Evolutionary conservation across 2,113 vertebrate species (phyloP), one percentile per base, ranked within the genome.

Genomic region (Pardalotus punctatus): DNA sequence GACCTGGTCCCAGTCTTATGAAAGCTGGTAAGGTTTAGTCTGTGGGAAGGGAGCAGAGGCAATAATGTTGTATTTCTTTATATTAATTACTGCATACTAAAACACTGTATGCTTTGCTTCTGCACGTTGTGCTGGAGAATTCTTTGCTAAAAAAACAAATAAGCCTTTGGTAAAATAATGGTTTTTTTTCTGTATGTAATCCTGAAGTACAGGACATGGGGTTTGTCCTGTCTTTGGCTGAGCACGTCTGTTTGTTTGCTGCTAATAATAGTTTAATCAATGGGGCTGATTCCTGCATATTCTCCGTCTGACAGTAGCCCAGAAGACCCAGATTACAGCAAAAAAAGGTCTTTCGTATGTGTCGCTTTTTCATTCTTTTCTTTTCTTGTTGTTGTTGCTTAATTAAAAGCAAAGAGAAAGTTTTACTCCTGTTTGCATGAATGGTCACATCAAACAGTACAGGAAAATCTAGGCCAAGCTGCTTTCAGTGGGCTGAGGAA

Each of bases 401-500:
- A 92, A 97, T 96, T 95, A 93, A 93, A 78, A 90, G 87, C 88
- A 87, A 92, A 80, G 53, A 67, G 69, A 86, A 94, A 90, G 60
- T 94, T 93, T 97, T 95, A 76, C 95, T 98, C 86, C 40, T 83
- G 91, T 95, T 92, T 97, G 94, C 93, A 94, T 90, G 97, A 96
- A 89, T 92, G 94, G 94, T 93, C 95, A 96, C 94, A 91, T 93
- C 83, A 95, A 97, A 94, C 29, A 8, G 93, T 64, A 77, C 45
- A 86, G 85, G 83, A 43, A 94, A 97, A 97, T 97, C 88, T 96
- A 96, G 96, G 94, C 96, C 94, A 96, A 94, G 97, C 90, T 94
- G 96, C 71, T 96, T 96, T 95, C 77, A 62, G 94, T 86, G 5
- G 77, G 90, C 57, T 91, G 69, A 95, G 91, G 94, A 92, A 79